Evolutionary conservation across 2,113 vertebrate genomes (phyloP), one percentile per base, ranked within the genome.

Genomic region (Spea bombifrons): DNA sequence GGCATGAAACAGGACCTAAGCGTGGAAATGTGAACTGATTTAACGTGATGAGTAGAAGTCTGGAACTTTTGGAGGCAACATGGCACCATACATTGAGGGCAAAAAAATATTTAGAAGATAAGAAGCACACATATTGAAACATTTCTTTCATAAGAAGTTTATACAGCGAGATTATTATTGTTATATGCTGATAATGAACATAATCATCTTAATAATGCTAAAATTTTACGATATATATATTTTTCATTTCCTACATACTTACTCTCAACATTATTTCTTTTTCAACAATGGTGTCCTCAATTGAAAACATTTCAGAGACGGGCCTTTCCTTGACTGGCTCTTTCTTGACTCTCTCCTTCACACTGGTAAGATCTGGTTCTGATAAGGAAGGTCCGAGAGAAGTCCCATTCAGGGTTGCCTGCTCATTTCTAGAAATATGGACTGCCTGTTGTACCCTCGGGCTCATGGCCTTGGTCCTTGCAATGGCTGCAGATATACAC

Each of bases 281-380:
- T 83, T 99, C 97, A 88, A 99, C 95, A 3, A 99, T 99, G 90
- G 95, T 98, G 87, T 99, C 97, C 78, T 98, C 95, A 4, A 97
- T 88, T 73, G 97, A 96, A 83, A 98, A 99, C 95, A 99, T 96
- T 86, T 99, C 97, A 0, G 97, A 99, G 69, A 98, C 97, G 0
- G 97, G 97, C 74, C 97, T 93, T 88, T 99, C 97, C 88, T 96
- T 97, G 68, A 98, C 93, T 0, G 96, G 96, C 57, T 98, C 97
- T 75, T 96, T 99, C 84, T 94, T 95, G 83, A 95, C 95, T 64
- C 97, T 85, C 86, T 99, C 97, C 88, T 99, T 98, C 75, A 98
- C 97, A 0, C 94, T 97, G 0, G 94, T 99, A 83, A 99, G 92
- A 86, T 99, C 97, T 0, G 97, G 97, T 74, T 99, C 97, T 0